Evolutionary conservation across 2,888 invertebrate species (phyloP).

Genomic region (Caenorhabditis sp.): DNA sequence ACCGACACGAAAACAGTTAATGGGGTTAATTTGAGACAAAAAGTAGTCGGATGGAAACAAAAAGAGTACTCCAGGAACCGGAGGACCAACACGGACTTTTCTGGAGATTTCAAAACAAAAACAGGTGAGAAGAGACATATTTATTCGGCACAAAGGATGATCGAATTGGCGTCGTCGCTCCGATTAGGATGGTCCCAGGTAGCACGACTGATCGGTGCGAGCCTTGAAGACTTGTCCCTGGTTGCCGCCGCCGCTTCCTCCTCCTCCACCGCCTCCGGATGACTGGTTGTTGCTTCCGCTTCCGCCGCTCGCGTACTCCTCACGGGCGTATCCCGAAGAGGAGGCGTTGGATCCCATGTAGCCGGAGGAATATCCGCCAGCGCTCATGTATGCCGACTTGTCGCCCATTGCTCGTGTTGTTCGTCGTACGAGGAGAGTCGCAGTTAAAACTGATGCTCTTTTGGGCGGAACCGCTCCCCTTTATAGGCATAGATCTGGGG

Average conservation of each 20-base stretch:
- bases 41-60: slow-evolving; percentile 7
- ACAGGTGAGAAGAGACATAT: too few relatives aligned
- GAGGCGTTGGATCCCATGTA: slow-evolving; percentile 55
- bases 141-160: too few relatives aligned
- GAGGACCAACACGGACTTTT: too few relatives aligned
- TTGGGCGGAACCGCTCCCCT: background rate
- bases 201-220: slow-evolving; percentile 54
- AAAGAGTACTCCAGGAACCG: background rate
- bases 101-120: background rate
- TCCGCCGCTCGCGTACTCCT: slow-evolving; percentile 48
- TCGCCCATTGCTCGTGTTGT: slow-evolving; percentile 34
- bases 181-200: too few relatives aligned
- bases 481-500: slow-evolving; percentile 13
- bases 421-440: slow-evolving; percentile 9
- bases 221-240: slow-evolving; percentile 55
- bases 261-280: too few relatives aligned
- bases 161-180: too few relatives aligned
- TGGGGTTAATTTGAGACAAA: slow-evolving; percentile 23
- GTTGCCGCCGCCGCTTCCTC: slow-evolving; percentile 28
- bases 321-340: slow-evolving; percentile 49
- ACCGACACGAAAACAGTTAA: slow-evolving; percentile 32
- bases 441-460: too few relatives aligned
- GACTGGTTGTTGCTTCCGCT: slow-evolving; percentile 24
- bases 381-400: slow-evolving; percentile 56
- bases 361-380: slow-evolving; percentile 48